These are phyloP conservation scores for Antechinus stuartii DNA, from an alignment of 2,113 vertebrate species.

Conservation along the genomic window DNA sequence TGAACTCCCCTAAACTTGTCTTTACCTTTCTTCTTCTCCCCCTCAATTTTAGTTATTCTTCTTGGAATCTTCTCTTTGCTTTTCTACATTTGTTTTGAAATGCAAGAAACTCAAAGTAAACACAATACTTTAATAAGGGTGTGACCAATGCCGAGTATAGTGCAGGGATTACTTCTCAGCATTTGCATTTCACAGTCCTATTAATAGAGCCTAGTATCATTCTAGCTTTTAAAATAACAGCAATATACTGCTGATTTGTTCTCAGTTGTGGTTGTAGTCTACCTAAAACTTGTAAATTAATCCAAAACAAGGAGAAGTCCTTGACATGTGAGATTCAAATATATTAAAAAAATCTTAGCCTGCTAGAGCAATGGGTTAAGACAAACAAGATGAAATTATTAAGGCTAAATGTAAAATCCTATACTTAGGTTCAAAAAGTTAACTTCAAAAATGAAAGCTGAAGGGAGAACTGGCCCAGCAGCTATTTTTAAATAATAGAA, in stretches of 20 bases:
- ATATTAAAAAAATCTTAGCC: background rate
- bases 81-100: constrained; percentile 45
- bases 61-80: constrained; percentile 13
- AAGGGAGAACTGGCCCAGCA: constrained; percentile 26
- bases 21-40: constrained; percentile 16
- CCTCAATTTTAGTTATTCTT: constrained; percentile 37
- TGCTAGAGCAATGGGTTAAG: constrained; percentile 12
- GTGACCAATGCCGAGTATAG: constrained; percentile 74
- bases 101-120: constrained; percentile 50
- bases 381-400: constrained; percentile 30
- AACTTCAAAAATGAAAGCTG: background rate
- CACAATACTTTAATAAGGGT: constrained; percentile 24
- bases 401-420: constrained; percentile 34
- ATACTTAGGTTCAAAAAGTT: constrained; percentile 24
- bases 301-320: constrained; percentile 38
- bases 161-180: constrained; percentile 68
- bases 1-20: constrained; percentile 27
- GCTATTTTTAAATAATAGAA: constrained; percentile 7
- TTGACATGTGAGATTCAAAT: background rate
- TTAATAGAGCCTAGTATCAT: constrained; percentile 74
- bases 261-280: constrained; percentile 38
- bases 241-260: constrained; percentile 52
- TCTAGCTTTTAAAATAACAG: constrained; percentile 58
- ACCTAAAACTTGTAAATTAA: constrained; percentile 32
- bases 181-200: constrained; percentile 71